These are phyloP conservation scores for Acanthoscelides obtectus DNA, from an alignment of 2,888 invertebrate species.

Conservation along the genomic window DNA sequence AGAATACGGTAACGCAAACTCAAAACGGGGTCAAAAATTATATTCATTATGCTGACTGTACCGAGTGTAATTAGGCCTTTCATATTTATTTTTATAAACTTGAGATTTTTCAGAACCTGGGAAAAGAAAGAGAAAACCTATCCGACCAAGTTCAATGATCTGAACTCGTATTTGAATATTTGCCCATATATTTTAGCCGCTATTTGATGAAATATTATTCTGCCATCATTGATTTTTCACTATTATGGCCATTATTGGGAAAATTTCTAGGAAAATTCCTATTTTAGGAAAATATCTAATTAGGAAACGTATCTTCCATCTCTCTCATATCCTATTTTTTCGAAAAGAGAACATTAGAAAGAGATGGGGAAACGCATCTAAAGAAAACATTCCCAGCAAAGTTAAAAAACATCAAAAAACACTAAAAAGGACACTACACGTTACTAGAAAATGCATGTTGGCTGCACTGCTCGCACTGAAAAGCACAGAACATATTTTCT, in stretches of 20 bases:
- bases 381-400: background rate
- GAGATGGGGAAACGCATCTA: conserved; percentile 28
- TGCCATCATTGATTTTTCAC: background rate
- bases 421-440: background rate
- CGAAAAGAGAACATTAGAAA: conserved; percentile 30
- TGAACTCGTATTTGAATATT: conserved; percentile 14
- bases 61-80: conserved; percentile 43
- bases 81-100: conserved; percentile 49
- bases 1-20: conserved; percentile 39
- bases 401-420: conserved; percentile 4
- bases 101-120: conserved; percentile 42
- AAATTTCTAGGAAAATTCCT: conserved; percentile 2
- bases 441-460: background rate
- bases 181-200: background rate
- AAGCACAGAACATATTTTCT: background rate
- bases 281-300: conserved; percentile 6
- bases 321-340: conserved; percentile 31
- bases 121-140: conserved; percentile 45
- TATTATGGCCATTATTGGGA: background rate
- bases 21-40: conserved; percentile 48
- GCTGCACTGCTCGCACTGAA: background rate
- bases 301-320: conserved; percentile 20
- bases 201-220: background rate
- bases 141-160: conserved; percentile 42
- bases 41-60: conserved; percentile 38